Conservation (phyloP, 2,888 invertebrate genomes). For the Microplitis deprimator region DNA sequence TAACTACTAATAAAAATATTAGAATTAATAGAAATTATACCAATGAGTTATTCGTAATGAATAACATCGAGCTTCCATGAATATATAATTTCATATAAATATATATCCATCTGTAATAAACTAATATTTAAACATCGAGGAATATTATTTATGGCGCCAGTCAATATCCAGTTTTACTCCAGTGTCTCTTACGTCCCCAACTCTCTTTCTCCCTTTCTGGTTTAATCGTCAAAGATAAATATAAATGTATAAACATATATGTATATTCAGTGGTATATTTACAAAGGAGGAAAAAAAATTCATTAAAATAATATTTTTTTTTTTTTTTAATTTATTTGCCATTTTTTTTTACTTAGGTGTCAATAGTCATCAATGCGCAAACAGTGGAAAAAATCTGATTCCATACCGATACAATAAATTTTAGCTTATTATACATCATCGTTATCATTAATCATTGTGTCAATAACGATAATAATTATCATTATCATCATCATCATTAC, state of each 20-base stretch:
- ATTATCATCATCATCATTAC: conserved; percentile 55
- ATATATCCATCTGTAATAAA: conserved; percentile 52
- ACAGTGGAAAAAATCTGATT: conserved; percentile 68
- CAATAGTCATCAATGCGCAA: conserved; percentile 67
- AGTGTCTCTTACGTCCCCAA: not conserved
- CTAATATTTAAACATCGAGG: conserved; percentile 63
- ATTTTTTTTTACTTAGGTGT: conserved; percentile 60
- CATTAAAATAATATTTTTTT: conserved; percentile 52
- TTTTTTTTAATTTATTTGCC: conserved; percentile 62
- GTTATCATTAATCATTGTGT: conserved; percentile 60
- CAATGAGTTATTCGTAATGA: no score
- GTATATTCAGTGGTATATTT: conserved; percentile 59
- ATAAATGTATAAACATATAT: conserved; percentile 1
- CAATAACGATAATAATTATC: conserved; percentile 59
- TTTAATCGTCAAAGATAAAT: not conserved
- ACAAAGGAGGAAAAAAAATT: conserved; percentile 61
- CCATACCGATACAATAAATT: conserved; percentile 70
- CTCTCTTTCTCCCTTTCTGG: not conserved
- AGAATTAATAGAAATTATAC: no score
- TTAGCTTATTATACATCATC: conserved; percentile 69
- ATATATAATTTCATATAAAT: not conserved
- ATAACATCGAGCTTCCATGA: no score
- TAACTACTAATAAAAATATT: no score
- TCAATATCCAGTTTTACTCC: conserved; percentile 19
- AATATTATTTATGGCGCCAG: conserved; percentile 52